Percentiles rank a stretch among this genome's conserved stretches.
Evolutionary conservation across 1,140 invertebrate genomes (phyloP).

Genomic region (Bombus impatiens): DNA sequence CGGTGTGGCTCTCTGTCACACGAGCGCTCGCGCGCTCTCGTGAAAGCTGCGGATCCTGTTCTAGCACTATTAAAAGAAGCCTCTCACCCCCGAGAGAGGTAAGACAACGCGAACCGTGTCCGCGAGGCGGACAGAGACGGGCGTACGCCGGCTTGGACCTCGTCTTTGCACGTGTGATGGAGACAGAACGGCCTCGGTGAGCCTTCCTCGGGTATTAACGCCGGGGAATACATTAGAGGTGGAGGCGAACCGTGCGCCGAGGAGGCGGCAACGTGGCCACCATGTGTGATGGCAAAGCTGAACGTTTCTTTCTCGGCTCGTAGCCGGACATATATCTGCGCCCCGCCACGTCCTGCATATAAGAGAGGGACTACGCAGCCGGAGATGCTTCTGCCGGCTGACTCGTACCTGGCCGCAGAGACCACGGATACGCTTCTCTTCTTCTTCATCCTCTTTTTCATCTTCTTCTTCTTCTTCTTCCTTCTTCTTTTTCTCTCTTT

Average conservation of each 20-base stretch:
- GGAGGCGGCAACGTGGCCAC: conserved; percentile 81
- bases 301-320: conserved; percentile 70
- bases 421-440: neutral
- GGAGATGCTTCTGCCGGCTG: conserved; percentile 36
- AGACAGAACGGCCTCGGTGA: conserved; percentile 68
- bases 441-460: neutral
- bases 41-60: conserved; percentile 43
- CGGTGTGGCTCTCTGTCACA: neutral
- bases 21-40: neutral
- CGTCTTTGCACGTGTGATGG: conserved; percentile 74
- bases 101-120: conserved; percentile 21
- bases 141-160: conserved; percentile 49
- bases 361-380: conserved; percentile 25
- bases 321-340: conserved; percentile 56
- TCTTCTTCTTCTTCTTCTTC: too few species aligned
- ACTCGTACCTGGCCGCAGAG: conserved; percentile 30
- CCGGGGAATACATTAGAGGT: conserved; percentile 77
- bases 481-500: neutral
- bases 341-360: conserved; percentile 48
- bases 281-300: conserved; percentile 75
- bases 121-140: neutral
- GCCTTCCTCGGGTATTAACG: conserved; percentile 72
- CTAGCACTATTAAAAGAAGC: conserved; percentile 66
- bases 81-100: conserved; percentile 42
- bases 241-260: conserved; percentile 58